Evolutionary conservation across 2,888 invertebrate species (phyloP), one percentile per base, ranked within the genome.

Genomic region (Himalopsyche kuldschensis): DNA sequence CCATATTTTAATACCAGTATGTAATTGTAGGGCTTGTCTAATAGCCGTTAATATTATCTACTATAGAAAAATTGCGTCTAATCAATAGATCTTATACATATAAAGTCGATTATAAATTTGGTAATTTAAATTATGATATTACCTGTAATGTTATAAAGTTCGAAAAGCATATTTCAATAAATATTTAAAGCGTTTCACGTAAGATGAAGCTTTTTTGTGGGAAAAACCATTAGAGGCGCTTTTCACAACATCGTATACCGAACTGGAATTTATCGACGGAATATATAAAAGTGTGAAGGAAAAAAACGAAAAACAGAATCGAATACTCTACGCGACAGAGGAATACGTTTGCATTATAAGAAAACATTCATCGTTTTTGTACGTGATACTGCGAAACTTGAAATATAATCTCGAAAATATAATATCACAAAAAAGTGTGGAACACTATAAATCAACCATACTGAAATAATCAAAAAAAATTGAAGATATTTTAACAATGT

Each of bases 221-320:
- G 17, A 4, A 31, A 79, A 79, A 79, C 31, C 79, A 31, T 55
- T 79, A 48, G 79, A 46, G 20, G 55, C 31, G 32, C 55, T 30
- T 79, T 79, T 79, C 55, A 55, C 30, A 55, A 79, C 48, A 32
- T 30, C 69, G 48, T 31, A 35, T 24, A 48, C 79, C 63, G 48
- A 46, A 30, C 24, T 32, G 55, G 79, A 79, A 55, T 79, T 79
- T 79, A 79, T 79, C 55, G 79, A 24, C 41, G 27, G 30, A 79
- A 79, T 78, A 78, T 47, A 78, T 78, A 78, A 27, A 78, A 78
- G 78, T 78, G 78, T 78, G 63, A 79, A 55, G 79, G 31, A 55
- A 69, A 79, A 55, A 31, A 79, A 55, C 31, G 46, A 55, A 35
- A 69, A 31, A n/a, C 31, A 31, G 79, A 79, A 79, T 48, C 79